Percentiles rank a stretch among this genome's conserved stretches.
These are phyloP conservation scores for Limenitis camilla DNA, from an alignment of 2,888 invertebrate genomes.

Conservation along the genomic window DNA sequence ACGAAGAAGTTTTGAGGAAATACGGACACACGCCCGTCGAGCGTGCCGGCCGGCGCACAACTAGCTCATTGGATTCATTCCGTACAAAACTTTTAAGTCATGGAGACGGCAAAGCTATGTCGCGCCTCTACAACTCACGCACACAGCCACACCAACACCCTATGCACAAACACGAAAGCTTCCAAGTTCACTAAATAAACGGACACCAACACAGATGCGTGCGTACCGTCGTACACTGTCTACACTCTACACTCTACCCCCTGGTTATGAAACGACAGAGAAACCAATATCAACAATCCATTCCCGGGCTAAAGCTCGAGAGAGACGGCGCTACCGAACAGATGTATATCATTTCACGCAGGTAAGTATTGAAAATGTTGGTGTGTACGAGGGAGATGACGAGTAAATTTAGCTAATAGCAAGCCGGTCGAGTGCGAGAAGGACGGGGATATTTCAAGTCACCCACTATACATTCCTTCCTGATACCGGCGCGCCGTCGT, in stretches of 20 bases:
- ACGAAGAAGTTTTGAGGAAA: slow-evolving; percentile 59
- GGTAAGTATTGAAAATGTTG: slow-evolving; percentile 73
- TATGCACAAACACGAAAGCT: slow-evolving; percentile 71
- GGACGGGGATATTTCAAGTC: slow-evolving; percentile 70
- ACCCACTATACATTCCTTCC: slow-evolving; percentile 75
- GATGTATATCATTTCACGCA: slow-evolving; percentile 74
- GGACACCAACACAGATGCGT: slow-evolving; percentile 69
- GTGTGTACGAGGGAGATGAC: slow-evolving; percentile 64
- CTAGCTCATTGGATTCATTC: slow-evolving; percentile 64
- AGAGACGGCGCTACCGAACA: slow-evolving; percentile 61
- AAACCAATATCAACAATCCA: slow-evolving; percentile 70
- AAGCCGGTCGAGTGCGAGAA: slow-evolving; percentile 63
- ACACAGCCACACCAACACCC: slow-evolving; percentile 63
- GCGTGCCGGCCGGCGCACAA: slow-evolving; percentile 69
- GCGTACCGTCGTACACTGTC: too few relatives aligned
- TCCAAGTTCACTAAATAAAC: slow-evolving; percentile 76
- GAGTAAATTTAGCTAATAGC: slow-evolving; percentile 63
- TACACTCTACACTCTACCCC: slow-evolving; percentile 72
- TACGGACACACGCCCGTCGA: slow-evolving; percentile 47
- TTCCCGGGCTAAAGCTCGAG: slow-evolving; percentile 43
- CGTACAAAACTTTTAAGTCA: slow-evolving; percentile 73
- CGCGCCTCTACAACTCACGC: slow-evolving; percentile 72
- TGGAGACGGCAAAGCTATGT: slow-evolving; percentile 75
- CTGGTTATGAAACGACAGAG: slow-evolving; percentile 67
- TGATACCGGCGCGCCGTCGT: slow-evolving; percentile 69